Evolutionary conservation across 2,113 vertebrate species (phyloP), one percentile per base, ranked within the genome.

Genomic region (Uropsilus gracilis): DNA sequence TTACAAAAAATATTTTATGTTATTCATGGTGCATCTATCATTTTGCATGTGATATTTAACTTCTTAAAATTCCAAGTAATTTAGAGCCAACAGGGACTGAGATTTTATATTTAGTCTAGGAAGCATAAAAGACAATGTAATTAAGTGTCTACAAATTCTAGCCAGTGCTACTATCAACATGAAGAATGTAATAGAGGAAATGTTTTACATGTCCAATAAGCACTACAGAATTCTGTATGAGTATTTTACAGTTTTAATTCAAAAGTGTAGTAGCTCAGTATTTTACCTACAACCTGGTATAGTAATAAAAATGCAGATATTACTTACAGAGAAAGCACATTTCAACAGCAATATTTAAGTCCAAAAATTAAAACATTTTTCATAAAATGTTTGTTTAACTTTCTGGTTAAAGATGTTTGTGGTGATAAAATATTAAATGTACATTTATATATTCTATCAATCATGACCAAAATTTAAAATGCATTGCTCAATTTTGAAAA

Each of bases 211-310:
- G 22, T 20, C 13, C 57, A 88, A 48, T 78, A 81, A 57, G 32
- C 11, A 84, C 34, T 46, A 86, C 3, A 48, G 12, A 91, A 44
- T 76, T 86, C 18, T 91, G 4, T 80, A 32, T 22, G 77, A 71
- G 50, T 73, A 69, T 94, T 94, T 95, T 94, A 94, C 0, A 57
- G 66, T 89, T 94, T 95, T 86, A 96, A 86, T 90, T 96, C 95
- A 89, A 97, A 95, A 55, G 1, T 75, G 66, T 64, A 63, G 37
- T 77, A 53, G n/a, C n/a, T 68, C 46, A 3, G 42, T 77, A 89
- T 84, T 91, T 96, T 28, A 57, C 30, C 76, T 85, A 72, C 0
- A 66, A 16, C 6, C 37, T 80, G 18, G 8, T 59, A 46, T 22
- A 44, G 6, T 61, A 80, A 50, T 83, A 92, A 80, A 86, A 89